A percentile compares a stretch with the other conserved stretches of the same genome.
Conservation (phyloP, 2,888 invertebrate species). For the Dermolepida albohirtum region DNA sequence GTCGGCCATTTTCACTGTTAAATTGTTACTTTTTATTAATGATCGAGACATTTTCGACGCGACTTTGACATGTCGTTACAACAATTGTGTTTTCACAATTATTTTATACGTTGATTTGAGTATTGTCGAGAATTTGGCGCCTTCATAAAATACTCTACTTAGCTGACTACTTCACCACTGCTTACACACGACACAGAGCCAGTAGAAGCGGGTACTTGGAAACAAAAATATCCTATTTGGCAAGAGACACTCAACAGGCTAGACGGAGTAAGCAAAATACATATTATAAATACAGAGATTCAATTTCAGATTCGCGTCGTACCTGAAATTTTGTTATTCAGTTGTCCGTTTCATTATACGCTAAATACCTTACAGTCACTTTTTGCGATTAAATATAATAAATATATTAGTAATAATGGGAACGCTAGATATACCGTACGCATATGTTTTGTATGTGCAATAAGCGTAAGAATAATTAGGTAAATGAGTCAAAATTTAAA, state of each 20-base stretch:
- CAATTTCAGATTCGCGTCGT: slow-evolving; percentile 13
- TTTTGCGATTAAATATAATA: background rate
- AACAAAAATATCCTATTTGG: slow-evolving; percentile 67
- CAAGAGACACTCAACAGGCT: slow-evolving; percentile 63
- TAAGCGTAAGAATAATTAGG: slow-evolving; percentile 20
- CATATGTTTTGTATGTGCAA: background rate
- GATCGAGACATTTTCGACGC: slow-evolving; percentile 1
- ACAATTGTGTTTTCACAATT: slow-evolving; percentile 5
- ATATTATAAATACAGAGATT: slow-evolving; percentile 22
- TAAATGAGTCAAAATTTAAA: slow-evolving; percentile 16
- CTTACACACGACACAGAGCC: slow-evolving; percentile 53
- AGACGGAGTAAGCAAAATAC: slow-evolving; percentile 55
- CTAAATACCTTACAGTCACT: background rate
- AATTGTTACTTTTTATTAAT: slow-evolving; percentile 1
- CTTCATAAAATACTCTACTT: slow-evolving; percentile 53
- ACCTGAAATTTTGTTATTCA: slow-evolving; percentile 3
- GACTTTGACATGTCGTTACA: background rate
- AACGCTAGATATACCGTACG: slow-evolving; percentile 1
- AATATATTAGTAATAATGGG: background rate
- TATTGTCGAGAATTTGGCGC: slow-evolving; percentile 46
- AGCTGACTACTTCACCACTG: slow-evolving; percentile 62
- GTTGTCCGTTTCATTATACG: background rate
- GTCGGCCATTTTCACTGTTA: slow-evolving; percentile 7
- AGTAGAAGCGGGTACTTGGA: slow-evolving; percentile 58
- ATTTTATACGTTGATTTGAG: background rate